Conservation (phyloP, 1,140 invertebrate genomes). For the Phthorimaea operculella region DNA sequence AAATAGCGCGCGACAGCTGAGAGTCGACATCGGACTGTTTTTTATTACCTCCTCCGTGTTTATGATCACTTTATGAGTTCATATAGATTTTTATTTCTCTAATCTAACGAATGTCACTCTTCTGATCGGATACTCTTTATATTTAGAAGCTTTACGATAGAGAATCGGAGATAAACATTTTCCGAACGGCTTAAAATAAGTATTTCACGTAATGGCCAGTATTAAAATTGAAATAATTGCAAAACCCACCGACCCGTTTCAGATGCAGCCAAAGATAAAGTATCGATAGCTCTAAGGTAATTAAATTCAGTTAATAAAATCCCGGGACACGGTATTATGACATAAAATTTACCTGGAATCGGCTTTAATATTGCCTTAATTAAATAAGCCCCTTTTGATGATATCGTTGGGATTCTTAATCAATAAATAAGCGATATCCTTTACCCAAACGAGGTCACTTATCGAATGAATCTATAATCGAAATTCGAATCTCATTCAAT, state of each 20-base stretch:
- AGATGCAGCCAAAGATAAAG: constrained; percentile 5
- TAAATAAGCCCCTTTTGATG: constrained; percentile 37
- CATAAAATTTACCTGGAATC: constrained; percentile 1
- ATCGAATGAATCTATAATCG: constrained; percentile 63
- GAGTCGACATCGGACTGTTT: constrained; percentile 41
- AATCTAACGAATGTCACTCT: constrained; percentile 35
- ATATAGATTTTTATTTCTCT: constrained; percentile 43
- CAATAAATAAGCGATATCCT: constrained; percentile 64
- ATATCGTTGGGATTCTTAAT: constrained; percentile 47
- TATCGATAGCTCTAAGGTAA: constrained; percentile 22
- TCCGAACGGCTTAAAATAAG: not conserved
- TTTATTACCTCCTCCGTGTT: constrained; percentile 63
- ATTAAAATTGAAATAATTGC: not conserved
- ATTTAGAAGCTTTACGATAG: not conserved
- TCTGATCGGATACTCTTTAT: constrained; percentile 40
- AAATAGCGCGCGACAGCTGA: constrained; percentile 65
- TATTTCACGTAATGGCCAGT: not conserved
- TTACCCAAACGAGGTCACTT: constrained; percentile 61
- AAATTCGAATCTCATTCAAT: constrained; percentile 44
- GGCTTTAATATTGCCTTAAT: constrained; percentile 25
- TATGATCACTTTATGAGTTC: constrained; percentile 61
- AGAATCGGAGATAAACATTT: not conserved
- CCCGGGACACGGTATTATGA: not conserved
- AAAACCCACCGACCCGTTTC: not conserved
- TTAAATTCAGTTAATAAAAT: constrained; percentile 12